Evolutionary conservation across 2,113 vertebrate species (phyloP).

Genomic region (Ellobius talpinus): DNA sequence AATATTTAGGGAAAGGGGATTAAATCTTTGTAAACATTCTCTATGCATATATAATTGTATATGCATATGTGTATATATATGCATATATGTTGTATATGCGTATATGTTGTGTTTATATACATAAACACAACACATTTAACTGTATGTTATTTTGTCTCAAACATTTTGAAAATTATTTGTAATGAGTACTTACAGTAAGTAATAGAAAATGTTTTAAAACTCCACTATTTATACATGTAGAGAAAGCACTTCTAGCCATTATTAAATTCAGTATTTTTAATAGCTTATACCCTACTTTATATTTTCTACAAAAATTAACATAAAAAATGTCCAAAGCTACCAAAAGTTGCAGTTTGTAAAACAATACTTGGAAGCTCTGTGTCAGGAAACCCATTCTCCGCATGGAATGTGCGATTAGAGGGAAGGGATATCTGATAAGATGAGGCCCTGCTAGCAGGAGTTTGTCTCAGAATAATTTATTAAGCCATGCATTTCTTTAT

Average conservation of each 20-base stretch:
- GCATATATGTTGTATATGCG: too few species aligned
- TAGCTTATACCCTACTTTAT: neutral
- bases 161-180: neutral
- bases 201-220: neutral
- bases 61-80: neutral
- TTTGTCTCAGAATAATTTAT: neutral
- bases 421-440: neutral
- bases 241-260: neutral
- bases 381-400: neutral
- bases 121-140: neutral
- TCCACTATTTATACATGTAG: neutral
- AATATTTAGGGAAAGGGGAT: neutral
- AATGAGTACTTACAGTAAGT: neutral
- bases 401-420: neutral
- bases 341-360: neutral
- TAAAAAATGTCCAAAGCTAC: neutral
- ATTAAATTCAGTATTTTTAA: neutral
- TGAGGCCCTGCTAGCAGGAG: rapidly evolving
- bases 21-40: neutral
- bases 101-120: neutral
- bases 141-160: neutral
- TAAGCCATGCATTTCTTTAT: neutral
- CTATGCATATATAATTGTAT: neutral
- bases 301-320: neutral
- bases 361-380: neutral